Evolutionary conservation across 2,888 invertebrate species (phyloP).

Genomic region (Oscheius onirici): DNA sequence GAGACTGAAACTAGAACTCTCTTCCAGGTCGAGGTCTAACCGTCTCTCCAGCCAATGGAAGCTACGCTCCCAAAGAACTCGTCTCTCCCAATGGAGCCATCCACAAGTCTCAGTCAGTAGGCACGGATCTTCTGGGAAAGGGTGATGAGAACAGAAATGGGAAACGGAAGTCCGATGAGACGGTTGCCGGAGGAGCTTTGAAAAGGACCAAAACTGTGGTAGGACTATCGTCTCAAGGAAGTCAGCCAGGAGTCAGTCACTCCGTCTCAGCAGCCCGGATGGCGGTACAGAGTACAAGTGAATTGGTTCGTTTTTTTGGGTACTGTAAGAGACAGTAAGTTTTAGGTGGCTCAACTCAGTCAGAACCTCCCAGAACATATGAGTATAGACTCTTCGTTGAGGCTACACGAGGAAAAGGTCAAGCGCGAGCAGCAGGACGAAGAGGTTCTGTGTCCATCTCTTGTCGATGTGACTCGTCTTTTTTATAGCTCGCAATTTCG

Average conservation of each 20-base stretch:
- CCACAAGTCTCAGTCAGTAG: slow-evolving; percentile 59
- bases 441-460: slow-evolving; percentile 38
- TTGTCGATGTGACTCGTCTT: slow-evolving; percentile 13
- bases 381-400: slow-evolving; percentile 52
- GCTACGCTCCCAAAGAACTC: slow-evolving; percentile 49
- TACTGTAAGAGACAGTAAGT: background rate
- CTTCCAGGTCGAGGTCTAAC: slow-evolving; percentile 39
- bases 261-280: slow-evolving; percentile 49
- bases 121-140: slow-evolving; percentile 42
- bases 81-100: slow-evolving; percentile 43
- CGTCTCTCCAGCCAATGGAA: slow-evolving; percentile 57
- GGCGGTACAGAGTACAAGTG: slow-evolving; percentile 51
- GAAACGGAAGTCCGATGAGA: slow-evolving; percentile 50
- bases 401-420: slow-evolving; percentile 52
- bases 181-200: slow-evolving; percentile 32
- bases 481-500: slow-evolving; percentile 41
- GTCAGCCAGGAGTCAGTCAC: slow-evolving; percentile 25
- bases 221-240: slow-evolving; percentile 35
- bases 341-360: slow-evolving; percentile 61
- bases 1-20: background rate
- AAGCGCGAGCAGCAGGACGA: slow-evolving; percentile 55
- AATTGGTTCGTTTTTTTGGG: slow-evolving; percentile 30
- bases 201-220: slow-evolving; percentile 56
- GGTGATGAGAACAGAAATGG: slow-evolving; percentile 47
- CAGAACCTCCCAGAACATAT: slow-evolving; percentile 58